A percentile compares a stretch with the other conserved stretches of the same genome.
phyloP scores from a whole-genome alignment of 2,888 invertebrate genomes.

The Nasonia oneida region DNA sequence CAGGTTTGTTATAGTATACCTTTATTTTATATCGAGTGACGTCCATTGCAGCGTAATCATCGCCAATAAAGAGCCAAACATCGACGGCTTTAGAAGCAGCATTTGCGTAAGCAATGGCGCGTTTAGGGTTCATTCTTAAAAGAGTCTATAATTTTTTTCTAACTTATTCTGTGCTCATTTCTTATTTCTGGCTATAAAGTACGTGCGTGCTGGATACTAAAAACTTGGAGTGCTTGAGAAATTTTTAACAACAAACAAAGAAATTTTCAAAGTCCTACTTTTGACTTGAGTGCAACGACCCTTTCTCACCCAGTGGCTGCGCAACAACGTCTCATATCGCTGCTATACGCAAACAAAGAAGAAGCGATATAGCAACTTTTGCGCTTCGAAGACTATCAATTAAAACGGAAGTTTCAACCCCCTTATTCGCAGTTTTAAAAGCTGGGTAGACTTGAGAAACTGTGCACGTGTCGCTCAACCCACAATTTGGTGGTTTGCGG shows the following conservation, averaged over 20 bases:
- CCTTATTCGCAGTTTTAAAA: constrained; percentile 16
- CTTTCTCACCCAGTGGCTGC: not conserved
- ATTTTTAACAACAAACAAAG: not conserved
- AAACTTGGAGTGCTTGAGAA: not conserved
- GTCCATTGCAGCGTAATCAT: not conserved
- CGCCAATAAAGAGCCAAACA: not conserved
- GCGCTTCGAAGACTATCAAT: not conserved
- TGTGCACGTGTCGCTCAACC: not conserved
- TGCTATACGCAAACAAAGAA: not conserved
- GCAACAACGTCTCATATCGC: not conserved
- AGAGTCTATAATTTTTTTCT: not conserved
- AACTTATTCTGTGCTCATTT: no score
- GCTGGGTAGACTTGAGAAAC: not conserved
- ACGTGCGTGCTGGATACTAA: no score
- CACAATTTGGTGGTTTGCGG: constrained; percentile 24
- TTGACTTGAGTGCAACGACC: not conserved
- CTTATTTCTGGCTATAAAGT: not conserved
- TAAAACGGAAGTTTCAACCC: not conserved
- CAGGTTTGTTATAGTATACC: not conserved
- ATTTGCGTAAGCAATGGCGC: not conserved
- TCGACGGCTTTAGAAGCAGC: not conserved
- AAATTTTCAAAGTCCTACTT: not conserved
- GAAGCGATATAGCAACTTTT: not conserved
- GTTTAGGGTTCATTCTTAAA: not conserved
- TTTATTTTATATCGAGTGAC: not conserved